Base-by-base conservation (phyloP, 2,113 vertebrate genomes). In the Istiophorus platypterus region DNA sequence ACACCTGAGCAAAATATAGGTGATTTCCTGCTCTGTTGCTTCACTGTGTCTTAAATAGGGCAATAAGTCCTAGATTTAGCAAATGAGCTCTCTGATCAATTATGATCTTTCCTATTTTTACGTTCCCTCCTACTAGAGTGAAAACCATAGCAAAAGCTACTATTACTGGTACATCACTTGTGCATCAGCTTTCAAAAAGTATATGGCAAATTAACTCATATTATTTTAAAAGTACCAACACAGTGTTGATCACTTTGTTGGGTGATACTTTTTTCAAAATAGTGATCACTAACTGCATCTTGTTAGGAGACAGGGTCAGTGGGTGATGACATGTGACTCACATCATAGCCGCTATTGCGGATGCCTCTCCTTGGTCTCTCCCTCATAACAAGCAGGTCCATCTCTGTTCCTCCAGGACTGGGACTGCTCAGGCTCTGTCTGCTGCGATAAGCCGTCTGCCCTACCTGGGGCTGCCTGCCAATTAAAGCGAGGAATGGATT, bases 401-500 rank as follows among this genome's bases (percentile, higher is more conserved):
- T 99, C 92, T 99, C 98, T 0, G 98, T 99, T 86, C 97, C 98
- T 76, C 98, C 98, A 1, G 98, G 98, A 82, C 98, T 99, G 22
- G 98, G 98, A 72, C 98, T 99, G 91, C 98, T 99, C 89, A 99
- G 95, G 84, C 98, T 99, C 92, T 99, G 98, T 72, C 98, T 96
- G 94, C 98, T 99, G 87, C 97, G 96, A 92, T 99, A 97, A 63
- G 97, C 94, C 0, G 95, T 96, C 91, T 91, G 97, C 91, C 97
- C 98, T 83, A 95, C 85, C 24, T 97, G 95, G n/a, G 95, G 97
- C 85, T 97, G 97, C 88, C 98, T 99, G 91, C 67, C 84, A 89
- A 9, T 80, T 74, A 59, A 57, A 88, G 80, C 67, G 72, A 70
- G 66, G 31, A 72, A 26, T 75, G 45, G 52, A 71, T 74, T 88